Evolutionary conservation across 2,797 vertebrate species (phyloP).

Genomic region (Hippopotamyrus pictus): DNA sequence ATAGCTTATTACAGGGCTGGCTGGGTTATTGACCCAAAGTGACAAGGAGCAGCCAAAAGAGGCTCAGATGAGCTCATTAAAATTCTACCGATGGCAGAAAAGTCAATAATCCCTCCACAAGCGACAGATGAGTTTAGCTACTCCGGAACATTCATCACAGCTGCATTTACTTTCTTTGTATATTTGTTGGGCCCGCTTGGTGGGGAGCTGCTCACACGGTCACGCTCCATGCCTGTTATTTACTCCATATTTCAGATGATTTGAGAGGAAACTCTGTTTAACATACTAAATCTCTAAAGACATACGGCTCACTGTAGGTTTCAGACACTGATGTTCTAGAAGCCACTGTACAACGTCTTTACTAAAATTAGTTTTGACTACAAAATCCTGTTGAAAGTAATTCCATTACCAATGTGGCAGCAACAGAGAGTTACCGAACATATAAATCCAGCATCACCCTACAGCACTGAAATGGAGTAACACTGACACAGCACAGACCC

Average conservation of each 20-base stretch:
- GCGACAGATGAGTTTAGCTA: constrained; percentile 68
- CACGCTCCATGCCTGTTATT: background rate
- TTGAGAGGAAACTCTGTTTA: background rate
- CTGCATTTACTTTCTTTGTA: constrained; percentile 9
- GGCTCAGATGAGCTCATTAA: constrained; percentile 78
- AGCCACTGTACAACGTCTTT: background rate
- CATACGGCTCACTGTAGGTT: background rate
- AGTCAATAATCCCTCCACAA: constrained; percentile 80
- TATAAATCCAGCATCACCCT: background rate
- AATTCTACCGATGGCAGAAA: constrained; percentile 74
- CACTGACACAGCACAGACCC: background rate
- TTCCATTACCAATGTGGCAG: background rate
- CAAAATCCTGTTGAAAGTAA: background rate
- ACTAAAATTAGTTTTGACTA: background rate
- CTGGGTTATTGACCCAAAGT: constrained; percentile 78
- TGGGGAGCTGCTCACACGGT: background rate
- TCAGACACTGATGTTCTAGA: background rate
- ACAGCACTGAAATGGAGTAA: background rate
- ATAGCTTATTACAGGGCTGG: constrained; percentile 82
- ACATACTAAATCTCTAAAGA: background rate
- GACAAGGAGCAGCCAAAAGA: constrained; percentile 64
- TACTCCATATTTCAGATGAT: background rate
- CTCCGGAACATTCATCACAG: constrained; percentile 68
- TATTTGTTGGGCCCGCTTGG: background rate
- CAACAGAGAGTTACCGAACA: background rate